Base-by-base conservation (phyloP, 2,888 invertebrate species). In the Drosophila nr. perissopoda region DNA sequence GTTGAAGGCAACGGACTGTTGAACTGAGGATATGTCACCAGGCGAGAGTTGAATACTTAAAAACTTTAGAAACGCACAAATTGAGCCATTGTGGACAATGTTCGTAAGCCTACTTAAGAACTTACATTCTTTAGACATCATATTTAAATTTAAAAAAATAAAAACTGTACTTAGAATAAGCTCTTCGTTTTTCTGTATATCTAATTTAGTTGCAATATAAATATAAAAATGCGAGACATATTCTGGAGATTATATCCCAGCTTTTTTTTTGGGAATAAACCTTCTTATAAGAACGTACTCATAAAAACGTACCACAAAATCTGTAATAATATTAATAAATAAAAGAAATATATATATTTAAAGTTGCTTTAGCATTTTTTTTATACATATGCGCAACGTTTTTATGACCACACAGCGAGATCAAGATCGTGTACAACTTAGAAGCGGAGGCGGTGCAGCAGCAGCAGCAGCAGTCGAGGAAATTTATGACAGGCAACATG, bases 401-500 rank as follows among this genome's bases (percentile, higher is more conserved):
- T 59, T 87, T 76, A 64, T 66, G 72, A 13, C 71, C 76, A 73
- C 72, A 76, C 69, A 74, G 40, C 38, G 42, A 49, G 67, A 73
- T 56, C 59, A 48, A 69, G 67, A 76, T 69, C 65, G 34, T 21
- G 29, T 48, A 49, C 27, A 56, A 52, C 51, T 56, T 68, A 74
- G 64, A 73, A 57, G 48, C 29, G 29, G 29, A 60, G 52, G 27
- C 34, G 36, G 33, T 16, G 56, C 16, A 58, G 36, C 49, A 36
- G 56, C 34, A 27, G 51, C 52, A 52, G 21, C 52, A 60, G 34
- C 38, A 29, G 56, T 36, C 49, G 40, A 38, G 40, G 67, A 64
- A 75, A 91, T 91, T 91, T 92, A 91, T 91, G 91, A 89, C 90
- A 87, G 82, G 42, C 90, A 90, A 89, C 91, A 91, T 90, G 89